Conservation (phyloP, 1,140 invertebrate genomes). For the Lerema accius region DNA sequence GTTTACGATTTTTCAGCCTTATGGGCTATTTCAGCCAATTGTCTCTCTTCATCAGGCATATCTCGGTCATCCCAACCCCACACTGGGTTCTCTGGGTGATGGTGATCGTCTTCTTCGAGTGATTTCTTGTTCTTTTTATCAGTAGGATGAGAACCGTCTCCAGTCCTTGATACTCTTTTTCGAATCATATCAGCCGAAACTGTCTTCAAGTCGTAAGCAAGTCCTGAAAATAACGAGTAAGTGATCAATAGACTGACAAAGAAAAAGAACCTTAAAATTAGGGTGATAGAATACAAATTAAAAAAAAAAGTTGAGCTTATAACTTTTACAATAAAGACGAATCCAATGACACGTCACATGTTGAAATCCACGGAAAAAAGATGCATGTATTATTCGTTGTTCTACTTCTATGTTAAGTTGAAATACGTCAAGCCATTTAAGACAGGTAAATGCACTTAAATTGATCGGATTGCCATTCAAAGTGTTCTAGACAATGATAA, state of each 20-base stretch:
- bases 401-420: too few species aligned
- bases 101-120: conserved; percentile 54
- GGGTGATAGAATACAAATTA: too few species aligned
- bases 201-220: conserved; percentile 89
- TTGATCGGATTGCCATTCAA: too few species aligned
- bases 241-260: too few species aligned
- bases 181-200: conserved; percentile 87
- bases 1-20: conserved; percentile 46
- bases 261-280: conserved; percentile 6
- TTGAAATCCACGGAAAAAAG: too few species aligned
- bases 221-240: conserved; percentile 84
- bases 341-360: too few species aligned
- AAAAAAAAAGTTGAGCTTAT: too few species aligned
- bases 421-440: too few species aligned
- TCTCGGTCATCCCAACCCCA: conserved; percentile 81
- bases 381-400: too few species aligned
- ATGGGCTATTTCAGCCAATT: conserved; percentile 69
- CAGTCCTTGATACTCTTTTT: conserved; percentile 85
- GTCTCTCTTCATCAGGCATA: conserved; percentile 74
- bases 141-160: conserved; percentile 86
- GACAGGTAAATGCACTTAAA: too few species aligned
- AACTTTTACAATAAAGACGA: too few species aligned
- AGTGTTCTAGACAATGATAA: too few species aligned
- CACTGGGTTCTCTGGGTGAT: conserved; percentile 75
- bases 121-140: conserved; percentile 55